These are phyloP conservation scores for Sinotaia quadrata DNA, from an alignment of 2,888 invertebrate species.

Conservation along the genomic window DNA sequence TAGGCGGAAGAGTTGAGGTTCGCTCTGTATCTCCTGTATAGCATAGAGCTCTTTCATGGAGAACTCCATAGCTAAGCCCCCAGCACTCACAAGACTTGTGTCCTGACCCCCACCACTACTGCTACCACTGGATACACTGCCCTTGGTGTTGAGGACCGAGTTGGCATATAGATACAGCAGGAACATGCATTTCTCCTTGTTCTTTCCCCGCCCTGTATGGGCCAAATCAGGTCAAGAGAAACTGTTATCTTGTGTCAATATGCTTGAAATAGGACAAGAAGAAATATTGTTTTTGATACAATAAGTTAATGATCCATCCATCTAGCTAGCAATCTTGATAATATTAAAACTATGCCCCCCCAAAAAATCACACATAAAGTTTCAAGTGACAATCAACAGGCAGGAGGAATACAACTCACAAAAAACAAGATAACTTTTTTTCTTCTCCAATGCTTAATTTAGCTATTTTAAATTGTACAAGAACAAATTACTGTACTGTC, in stretches of 20 bases:
- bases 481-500: no score
- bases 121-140: constrained; percentile 44
- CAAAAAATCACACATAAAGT: neutral
- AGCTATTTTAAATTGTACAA: no score
- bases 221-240: neutral
- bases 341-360: no score
- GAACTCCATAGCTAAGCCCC: constrained; percentile 75
- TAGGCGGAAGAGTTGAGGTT: constrained; percentile 83
- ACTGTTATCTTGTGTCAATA: no score
- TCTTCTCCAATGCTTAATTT: no score
- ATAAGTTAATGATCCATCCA: no score
- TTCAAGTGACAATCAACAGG: neutral
- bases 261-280: no score
- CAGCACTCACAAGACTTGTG: constrained; percentile 75
- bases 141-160: constrained; percentile 81
- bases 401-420: neutral
- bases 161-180: constrained; percentile 85
- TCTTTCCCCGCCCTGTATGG: constrained; percentile 57
- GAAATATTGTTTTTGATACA: no score
- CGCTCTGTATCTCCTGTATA: constrained; percentile 82
- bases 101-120: constrained; percentile 67
- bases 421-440: neutral
- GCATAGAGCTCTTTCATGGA: constrained; percentile 83
- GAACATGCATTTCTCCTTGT: constrained; percentile 74
- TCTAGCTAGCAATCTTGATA: no score